Base-by-base conservation (phyloP, 2,113 vertebrate species). In the Boleophthalmus pectinirostris region DNA sequence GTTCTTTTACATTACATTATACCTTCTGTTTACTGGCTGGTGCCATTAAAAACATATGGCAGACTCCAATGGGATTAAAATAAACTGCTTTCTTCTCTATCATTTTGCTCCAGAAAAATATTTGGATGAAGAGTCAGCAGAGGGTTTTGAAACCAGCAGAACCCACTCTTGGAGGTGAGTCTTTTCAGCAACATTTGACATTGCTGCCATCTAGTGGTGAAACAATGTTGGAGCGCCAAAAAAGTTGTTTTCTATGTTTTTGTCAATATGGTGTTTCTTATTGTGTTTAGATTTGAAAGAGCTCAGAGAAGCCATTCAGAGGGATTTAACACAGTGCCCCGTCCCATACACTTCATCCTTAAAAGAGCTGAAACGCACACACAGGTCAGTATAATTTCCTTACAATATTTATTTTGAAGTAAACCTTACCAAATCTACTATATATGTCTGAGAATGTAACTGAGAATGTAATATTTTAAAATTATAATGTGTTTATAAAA, bases 121-220 rank as follows among this genome's bases (percentile, higher is more conserved):
- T 90, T 38, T 83, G 74, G 81, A 57, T 70, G 49, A 80, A 67
- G n/a, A 47, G 20, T 57, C 35, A 18, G 29, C 0, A 16, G 57
- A 69, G n/a, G 51, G 8, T 68, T 46, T 23, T 13, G 18, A 29
- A 29, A 13, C 56, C 75, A 45, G 15, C 73, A 15, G 87, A 90
- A 24, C 87, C 88, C 0, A 74, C 83, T 0, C 82, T 92, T 66
- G 46, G 75, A 85, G 89, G 90, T 90, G 67, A 81, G 81, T 60
- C 67, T 5, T 1, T n/a, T 12, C 1, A 29, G 1, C 3, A 29
- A 53, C n/a, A 54, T 57, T 54, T 49, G 45, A 29, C 70, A 8
- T 74, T 88, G 79, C 82, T 85, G 77, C 88, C 85, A 83, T 75
- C 90, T 87, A 64, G 47, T 80, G 90, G 80, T n/a, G 18, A 0